phyloP scores from a whole-genome alignment of 2,113 vertebrate genomes.

The Bostrychus sinensis region DNA sequence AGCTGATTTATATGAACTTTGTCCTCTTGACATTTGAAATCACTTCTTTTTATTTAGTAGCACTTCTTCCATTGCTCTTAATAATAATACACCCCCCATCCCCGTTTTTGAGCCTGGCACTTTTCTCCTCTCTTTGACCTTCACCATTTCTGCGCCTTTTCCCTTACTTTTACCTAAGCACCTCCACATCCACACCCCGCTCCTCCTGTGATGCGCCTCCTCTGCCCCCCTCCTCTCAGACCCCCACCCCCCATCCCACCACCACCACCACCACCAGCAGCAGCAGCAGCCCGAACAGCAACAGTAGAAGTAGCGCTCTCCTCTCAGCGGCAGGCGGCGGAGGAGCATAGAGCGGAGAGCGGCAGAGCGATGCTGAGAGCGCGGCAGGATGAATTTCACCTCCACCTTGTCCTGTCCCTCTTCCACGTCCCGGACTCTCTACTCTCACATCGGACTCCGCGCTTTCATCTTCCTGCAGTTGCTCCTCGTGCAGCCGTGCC shows the following conservation, averaged over 20 bases:
- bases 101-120: not conserved
- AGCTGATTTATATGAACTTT: not conserved
- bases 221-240: not conserved
- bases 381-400: conserved; percentile 77
- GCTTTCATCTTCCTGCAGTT: conserved; percentile 60
- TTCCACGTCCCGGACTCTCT: conserved; percentile 62
- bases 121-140: conserved; percentile 9
- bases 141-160: conserved; percentile 3
- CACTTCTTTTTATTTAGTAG: conserved; percentile 40
- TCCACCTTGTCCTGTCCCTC: conserved; percentile 71
- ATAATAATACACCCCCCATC: not conserved
- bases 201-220: not conserved
- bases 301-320: conserved; percentile 23
- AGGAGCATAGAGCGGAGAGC: conserved; percentile 36
- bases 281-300: conserved; percentile 3
- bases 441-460: conserved; percentile 43
- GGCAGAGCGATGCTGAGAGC: conserved; percentile 77
- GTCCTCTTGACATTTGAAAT: conserved; percentile 1
- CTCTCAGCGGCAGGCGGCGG: conserved; percentile 15
- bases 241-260: not conserved
- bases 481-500: conserved; percentile 59
- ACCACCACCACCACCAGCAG: not conserved
- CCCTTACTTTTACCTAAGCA: not conserved
- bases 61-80: not conserved
- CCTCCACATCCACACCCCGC: not conserved